phyloP scores from a whole-genome alignment of 2,888 invertebrate species.

The Hybos culiciformis region DNA sequence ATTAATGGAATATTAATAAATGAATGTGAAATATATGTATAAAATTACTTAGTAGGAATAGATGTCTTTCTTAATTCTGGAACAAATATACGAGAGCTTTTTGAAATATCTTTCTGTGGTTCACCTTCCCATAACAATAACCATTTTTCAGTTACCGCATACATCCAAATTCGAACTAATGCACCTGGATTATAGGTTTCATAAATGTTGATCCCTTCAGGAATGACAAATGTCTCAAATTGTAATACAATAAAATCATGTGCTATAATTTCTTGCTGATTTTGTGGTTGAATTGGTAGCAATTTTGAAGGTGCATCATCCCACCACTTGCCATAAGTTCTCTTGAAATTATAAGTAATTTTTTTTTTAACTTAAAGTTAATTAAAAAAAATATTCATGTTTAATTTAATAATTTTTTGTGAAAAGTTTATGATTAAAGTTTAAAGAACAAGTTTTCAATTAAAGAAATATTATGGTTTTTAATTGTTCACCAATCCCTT shows the following conservation, averaged over 20 bases:
- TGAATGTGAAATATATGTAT: not conserved
- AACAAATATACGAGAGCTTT: constrained; percentile 58
- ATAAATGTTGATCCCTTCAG: constrained; percentile 50
- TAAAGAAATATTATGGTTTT: no score
- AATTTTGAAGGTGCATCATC: constrained; percentile 58
- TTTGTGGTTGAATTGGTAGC: constrained; percentile 59
- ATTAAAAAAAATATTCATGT: no score
- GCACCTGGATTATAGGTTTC: constrained; percentile 82
- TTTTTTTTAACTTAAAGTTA: not conserved
- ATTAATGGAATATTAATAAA: constrained; percentile 13
- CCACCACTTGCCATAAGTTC: constrained; percentile 80
- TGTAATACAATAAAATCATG: constrained; percentile 59
- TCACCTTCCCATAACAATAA: constrained; percentile 59
- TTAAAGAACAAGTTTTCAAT: no score
- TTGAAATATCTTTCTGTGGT: constrained; percentile 32
- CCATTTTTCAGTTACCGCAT: constrained; percentile 44
- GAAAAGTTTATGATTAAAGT: no score
- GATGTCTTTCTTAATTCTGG: constrained; percentile 50
- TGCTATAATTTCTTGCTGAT: constrained; percentile 48
- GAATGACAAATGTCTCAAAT: constrained; percentile 33
- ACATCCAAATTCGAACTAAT: constrained; percentile 66
- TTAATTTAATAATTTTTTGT: no score
- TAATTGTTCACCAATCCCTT: no score
- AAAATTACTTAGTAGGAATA: constrained; percentile 41
- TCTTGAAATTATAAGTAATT: constrained; percentile 36